Evolutionary conservation across 2,113 vertebrate genomes (phyloP).

Genomic region (Corythornis vintsioides): DNA sequence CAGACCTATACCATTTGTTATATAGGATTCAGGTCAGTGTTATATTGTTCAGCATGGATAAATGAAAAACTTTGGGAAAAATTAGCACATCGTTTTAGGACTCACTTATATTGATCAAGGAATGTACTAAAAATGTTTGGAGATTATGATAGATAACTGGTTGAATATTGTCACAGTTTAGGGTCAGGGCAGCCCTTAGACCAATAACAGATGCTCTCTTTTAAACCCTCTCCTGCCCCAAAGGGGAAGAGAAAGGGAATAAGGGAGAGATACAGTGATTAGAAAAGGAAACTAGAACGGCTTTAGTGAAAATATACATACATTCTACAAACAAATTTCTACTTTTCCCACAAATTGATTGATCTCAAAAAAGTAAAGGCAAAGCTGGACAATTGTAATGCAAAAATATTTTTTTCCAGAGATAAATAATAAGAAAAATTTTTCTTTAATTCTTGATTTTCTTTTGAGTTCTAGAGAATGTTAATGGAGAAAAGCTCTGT

Average conservation of each 20-base stretch:
- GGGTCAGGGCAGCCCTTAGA: too few species aligned
- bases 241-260: too few species aligned
- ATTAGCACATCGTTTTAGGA: neutral
- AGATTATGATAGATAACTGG: neutral
- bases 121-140: neutral
- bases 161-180: neutral
- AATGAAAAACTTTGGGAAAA: neutral
- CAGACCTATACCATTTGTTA: neutral
- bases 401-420: neutral
- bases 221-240: too few species aligned
- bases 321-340: neutral
- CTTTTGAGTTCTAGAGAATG: neutral
- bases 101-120: neutral
- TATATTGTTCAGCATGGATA: neutral
- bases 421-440: neutral
- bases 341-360: neutral
- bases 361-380: neutral
- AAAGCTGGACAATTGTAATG: neutral
- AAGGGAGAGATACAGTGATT: too few species aligned
- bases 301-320: too few species aligned
- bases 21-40: neutral
- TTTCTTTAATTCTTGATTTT: neutral
- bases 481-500: neutral
- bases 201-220: too few species aligned
- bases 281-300: too few species aligned